These are phyloP conservation scores for Pollenia amentaria DNA, from an alignment of 2,888 invertebrate genomes.

Conservation along the genomic window DNA sequence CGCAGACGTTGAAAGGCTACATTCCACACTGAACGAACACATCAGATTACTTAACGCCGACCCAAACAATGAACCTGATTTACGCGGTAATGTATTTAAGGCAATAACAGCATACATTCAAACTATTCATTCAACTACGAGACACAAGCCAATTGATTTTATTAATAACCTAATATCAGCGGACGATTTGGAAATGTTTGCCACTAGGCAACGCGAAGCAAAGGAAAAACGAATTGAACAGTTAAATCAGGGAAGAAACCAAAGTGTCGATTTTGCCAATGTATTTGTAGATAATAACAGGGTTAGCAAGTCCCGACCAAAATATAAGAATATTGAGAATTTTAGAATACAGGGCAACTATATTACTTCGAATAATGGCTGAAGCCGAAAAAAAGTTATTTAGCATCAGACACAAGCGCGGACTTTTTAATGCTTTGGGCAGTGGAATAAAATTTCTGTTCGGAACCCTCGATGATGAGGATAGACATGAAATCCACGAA, in stretches of 20 bases:
- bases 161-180: neutral
- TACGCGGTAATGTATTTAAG: neutral
- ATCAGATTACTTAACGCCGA: neutral
- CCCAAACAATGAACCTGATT: neutral
- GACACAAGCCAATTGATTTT: neutral
- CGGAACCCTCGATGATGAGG: constrained; percentile 18
- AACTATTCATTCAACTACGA: constrained; percentile 1
- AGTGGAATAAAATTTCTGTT: constrained; percentile 22
- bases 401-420: neutral
- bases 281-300: constrained; percentile 10
- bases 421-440: neutral
- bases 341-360: neutral
- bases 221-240: neutral
- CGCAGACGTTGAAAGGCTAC: constrained; percentile 15
- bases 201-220: no score
- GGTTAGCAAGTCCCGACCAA: constrained; percentile 12
- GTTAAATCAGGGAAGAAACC: neutral
- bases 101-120: constrained; percentile 6
- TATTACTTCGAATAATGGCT: neutral
- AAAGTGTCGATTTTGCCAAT: neutral
- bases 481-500: constrained; percentile 4
- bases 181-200: no score
- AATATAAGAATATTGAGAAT: constrained; percentile 12
- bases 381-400: neutral
- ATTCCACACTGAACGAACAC: constrained; percentile 3